These are phyloP conservation scores for Sciurus niger DNA, from an alignment of 2,113 vertebrate species.

Conservation along the genomic window DNA sequence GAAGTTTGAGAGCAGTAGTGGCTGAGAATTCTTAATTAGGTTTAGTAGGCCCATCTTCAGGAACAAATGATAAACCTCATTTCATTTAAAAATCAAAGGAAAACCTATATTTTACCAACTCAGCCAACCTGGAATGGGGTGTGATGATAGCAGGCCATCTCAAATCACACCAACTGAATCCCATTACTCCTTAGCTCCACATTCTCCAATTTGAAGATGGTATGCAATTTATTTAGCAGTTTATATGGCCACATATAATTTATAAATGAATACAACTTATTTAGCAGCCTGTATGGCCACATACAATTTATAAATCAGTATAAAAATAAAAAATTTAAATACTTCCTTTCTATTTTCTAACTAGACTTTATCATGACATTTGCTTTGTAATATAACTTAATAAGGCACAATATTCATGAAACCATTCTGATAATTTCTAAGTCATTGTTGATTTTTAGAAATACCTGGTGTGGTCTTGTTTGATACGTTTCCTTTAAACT, in stretches of 20 bases:
- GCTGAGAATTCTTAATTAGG: neutral
- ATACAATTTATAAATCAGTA: neutral
- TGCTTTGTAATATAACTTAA: neutral
- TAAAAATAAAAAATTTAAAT: neutral
- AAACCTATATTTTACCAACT: neutral
- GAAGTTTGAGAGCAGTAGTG: neutral
- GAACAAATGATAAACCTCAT: neutral
- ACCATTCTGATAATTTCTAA: slow-evolving; percentile 27
- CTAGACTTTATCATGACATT: neutral
- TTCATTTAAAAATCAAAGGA: slow-evolving; percentile 10
- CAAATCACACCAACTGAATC: neutral
- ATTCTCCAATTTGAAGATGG: neutral
- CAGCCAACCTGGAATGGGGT: neutral
- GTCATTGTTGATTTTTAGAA: neutral
- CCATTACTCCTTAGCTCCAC: accelerated
- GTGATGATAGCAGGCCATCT: neutral
- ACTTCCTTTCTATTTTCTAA: neutral
- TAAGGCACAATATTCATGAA: slow-evolving; percentile 10
- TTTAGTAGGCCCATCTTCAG: neutral
- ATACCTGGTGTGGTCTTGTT: neutral
- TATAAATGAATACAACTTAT: neutral
- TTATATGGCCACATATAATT: neutral
- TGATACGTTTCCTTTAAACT: neutral
- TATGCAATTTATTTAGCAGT: neutral
- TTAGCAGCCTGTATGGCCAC: neutral